Evolutionary conservation across 2,113 vertebrate species (phyloP), one percentile per base, ranked within the genome.

Genomic region (Tupaia chinensis): DNA sequence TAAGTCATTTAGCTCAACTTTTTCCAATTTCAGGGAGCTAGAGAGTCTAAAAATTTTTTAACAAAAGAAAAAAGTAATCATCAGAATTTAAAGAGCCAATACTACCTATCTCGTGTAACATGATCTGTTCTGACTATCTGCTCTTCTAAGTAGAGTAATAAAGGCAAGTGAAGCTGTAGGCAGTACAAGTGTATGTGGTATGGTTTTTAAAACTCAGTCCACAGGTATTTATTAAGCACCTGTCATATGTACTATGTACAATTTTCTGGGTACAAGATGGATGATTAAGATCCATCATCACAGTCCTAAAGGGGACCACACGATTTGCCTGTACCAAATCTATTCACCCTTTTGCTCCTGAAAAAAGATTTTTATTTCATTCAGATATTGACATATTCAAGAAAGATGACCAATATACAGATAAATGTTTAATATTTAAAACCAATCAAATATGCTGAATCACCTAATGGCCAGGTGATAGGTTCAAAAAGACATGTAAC

Each of bases 361-460:
- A 56, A 87, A 58, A 95, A 89, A 44, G 29, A 92, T 61, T 58
- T 1, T 61, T 16, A 84, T 77, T 80, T 93, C 90, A 9, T 87
- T 77, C 56, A 79, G 9, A 70, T 83, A 95, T 27, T 23, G 63
- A 73, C 65, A 32, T 4, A 15, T 89, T 89, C 17, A 68, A 32
- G 13, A 23, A 72, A 69, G 73, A 73, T n/a, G 22, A 82, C 1
- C 4, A 69, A 19, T 22, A 88, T 81, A 61, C 53, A 5, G 22
- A 63, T 58, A 69, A 32, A 94, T 73, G 69, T 27, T 91, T 20
- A 87, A 58, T 32, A 81, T 91, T 81, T n/a, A 69, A 61, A 87
- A 54, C 9, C 44, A 91, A 56, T 23, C 7, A 17, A 10, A 4
- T 53, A 84, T 27, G 13, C n/a, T 23, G 81, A 11, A 13, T 84